A percentile compares a stretch with the other conserved stretches of the same genome.
These are phyloP conservation scores for Xylocopa sonorina DNA, from an alignment of 1,140 invertebrate genomes.

Conservation along the genomic window DNA sequence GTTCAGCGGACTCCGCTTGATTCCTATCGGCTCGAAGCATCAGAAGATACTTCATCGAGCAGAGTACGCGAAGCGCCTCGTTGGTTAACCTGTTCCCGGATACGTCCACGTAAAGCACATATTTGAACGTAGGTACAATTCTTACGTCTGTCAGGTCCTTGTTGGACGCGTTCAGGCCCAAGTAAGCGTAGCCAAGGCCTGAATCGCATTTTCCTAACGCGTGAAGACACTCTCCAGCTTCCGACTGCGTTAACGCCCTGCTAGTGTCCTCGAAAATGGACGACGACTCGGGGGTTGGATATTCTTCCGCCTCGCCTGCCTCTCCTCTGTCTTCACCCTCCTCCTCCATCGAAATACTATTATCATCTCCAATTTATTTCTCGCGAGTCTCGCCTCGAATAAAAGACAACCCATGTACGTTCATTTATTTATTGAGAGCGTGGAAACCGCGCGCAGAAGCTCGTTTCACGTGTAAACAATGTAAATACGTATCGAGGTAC, in stretches of 20 bases:
- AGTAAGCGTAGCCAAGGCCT: slow-evolving; percentile 44
- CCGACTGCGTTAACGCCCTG: slow-evolving; percentile 15
- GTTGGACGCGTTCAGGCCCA: slow-evolving; percentile 49
- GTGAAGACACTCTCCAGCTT: slow-evolving; percentile 55
- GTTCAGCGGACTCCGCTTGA: slow-evolving; percentile 9
- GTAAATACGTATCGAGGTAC: no score
- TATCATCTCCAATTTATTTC: no score
- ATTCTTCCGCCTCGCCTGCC: not conserved
- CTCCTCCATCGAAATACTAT: not conserved
- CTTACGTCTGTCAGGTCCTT: slow-evolving; percentile 41
- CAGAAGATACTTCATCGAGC: slow-evolving; percentile 51
- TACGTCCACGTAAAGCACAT: slow-evolving; percentile 57
- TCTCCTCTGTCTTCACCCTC: not conserved
- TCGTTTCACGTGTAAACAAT: not conserved
- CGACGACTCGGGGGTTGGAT: not conserved
- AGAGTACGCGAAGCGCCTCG: slow-evolving; percentile 35
- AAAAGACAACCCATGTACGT: not conserved
- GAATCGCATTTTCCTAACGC: slow-evolving; percentile 52
- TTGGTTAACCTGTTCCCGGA: slow-evolving; percentile 55
- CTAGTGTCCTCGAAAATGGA: not conserved
- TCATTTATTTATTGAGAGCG: slow-evolving; percentile 13
- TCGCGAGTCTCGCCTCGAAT: not conserved
- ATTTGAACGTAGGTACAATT: slow-evolving; percentile 44
- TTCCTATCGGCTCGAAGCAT: slow-evolving; percentile 62
- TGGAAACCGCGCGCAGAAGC: not conserved